Base-by-base conservation (phyloP, 2,888 invertebrate genomes). In the Terebella lapidaria region DNA sequence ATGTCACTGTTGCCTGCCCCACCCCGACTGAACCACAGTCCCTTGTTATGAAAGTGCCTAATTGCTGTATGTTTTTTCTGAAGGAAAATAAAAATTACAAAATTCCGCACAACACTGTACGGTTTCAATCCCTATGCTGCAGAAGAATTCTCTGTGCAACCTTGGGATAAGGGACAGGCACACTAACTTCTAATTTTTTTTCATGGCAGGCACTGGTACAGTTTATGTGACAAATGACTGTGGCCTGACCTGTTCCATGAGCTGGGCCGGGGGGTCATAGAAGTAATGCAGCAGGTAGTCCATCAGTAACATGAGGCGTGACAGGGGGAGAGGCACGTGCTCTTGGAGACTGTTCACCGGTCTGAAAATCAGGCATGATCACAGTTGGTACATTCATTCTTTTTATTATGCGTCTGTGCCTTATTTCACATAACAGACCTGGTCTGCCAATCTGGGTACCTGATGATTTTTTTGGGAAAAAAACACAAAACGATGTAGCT, bases 221-320 rank as follows among this genome's bases (percentile, higher is more conserved):
- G n/a, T n/a, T n/a, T n/a, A n/a, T n/a, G n/a, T n/a, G n/a, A n/a
- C n/a, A n/a, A n/a, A n/a, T n/a, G n/a, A n/a, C n/a, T n/a, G n/a
- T n/a, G n/a, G n/a, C 42, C 54, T n/a, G 20, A 76, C 77, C 74
- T 78, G 77, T 58, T 77, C 74, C 24, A 75, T 67, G 22, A 78
- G 73, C 42, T 70, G 68, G 3, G 72, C 62, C 5, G 91, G 87
- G 0, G 94, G 92, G 76, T 94, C 94, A 74, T 96, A 96, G 45
- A 96, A 84, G 83, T 94, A 92, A 76, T 92, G 90, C 88, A 96
- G 91, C 66, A 96, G 86, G 75, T 96, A 96, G 76, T 96, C 96
- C 65, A 96, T 85, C 22, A 96, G 84, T 29, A 95, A 84, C 71
- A 95, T 83, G 56, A 96, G 81, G 56, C 95, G 85, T 0, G 93